phyloP scores from a whole-genome alignment of 2,113 vertebrate species.

The Pionites leucogaster region DNA sequence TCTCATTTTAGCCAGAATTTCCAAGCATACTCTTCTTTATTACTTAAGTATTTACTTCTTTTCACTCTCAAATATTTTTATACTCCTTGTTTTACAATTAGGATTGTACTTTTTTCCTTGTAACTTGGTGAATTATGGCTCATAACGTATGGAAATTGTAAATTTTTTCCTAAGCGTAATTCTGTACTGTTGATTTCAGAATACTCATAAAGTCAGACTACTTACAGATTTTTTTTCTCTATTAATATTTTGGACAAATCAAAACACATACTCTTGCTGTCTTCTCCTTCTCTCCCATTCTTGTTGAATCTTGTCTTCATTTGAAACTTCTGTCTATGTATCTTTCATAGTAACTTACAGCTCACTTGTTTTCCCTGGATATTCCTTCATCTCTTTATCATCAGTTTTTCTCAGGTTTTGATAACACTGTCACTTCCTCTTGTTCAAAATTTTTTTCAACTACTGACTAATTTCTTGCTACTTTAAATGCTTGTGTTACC shows the following conservation, averaged over 20 bases:
- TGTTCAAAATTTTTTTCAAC: background rate
- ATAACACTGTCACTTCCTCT: background rate
- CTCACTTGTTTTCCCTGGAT: background rate
- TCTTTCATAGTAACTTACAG: background rate
- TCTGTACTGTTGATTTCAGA: background rate
- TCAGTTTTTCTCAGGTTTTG: background rate
- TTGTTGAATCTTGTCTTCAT: background rate
- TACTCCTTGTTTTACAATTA: background rate
- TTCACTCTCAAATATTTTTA: background rate
- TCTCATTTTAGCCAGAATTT: background rate
- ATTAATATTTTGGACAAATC: background rate
- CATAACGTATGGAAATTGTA: background rate
- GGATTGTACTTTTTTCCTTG: background rate
- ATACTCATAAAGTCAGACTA: background rate
- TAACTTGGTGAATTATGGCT: background rate
- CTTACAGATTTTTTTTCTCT: background rate
- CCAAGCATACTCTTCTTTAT: background rate
- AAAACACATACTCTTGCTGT: background rate
- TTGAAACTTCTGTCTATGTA: background rate
- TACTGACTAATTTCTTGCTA: background rate
- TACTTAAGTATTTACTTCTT: background rate
- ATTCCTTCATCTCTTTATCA: background rate
- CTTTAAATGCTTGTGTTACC: background rate
- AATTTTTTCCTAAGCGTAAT: background rate
- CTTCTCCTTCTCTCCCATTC: background rate